phyloP scores from a whole-genome alignment of 2,888 invertebrate species.

The Teleogryllus oceanicus region DNA sequence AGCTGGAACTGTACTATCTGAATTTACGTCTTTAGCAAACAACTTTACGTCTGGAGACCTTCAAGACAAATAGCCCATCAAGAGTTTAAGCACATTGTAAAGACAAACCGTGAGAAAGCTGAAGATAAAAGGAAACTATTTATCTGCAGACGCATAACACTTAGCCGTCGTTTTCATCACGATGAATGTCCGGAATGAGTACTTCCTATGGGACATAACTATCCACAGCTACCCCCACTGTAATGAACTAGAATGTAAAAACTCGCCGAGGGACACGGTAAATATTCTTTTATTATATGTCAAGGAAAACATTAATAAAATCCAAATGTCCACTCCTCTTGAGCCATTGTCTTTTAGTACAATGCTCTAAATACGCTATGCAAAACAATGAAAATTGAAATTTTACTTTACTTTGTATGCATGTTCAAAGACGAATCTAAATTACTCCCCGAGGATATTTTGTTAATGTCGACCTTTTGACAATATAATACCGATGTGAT shows the following conservation, averaged over 20 bases:
- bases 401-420: not conserved
- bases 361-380: not conserved
- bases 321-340: not conserved
- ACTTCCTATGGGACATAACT: too few relatives aligned
- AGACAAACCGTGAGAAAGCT: too few relatives aligned
- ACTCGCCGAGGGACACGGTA: not conserved
- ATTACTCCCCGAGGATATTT: not conserved
- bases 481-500: not conserved
- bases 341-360: not conserved
- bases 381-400: conserved; percentile 22
- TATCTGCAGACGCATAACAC: too few relatives aligned
- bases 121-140: too few relatives aligned
- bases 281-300: not conserved
- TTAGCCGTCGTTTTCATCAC: too few relatives aligned
- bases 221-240: not conserved
- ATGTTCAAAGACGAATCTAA: not conserved
- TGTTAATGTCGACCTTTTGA: too few relatives aligned
- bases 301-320: not conserved
- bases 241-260: not conserved
- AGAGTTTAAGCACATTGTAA: too few relatives aligned
- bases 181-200: too few relatives aligned
- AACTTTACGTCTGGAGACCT: too few relatives aligned
- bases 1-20: too few relatives aligned
- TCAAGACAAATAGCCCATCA: too few relatives aligned
- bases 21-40: too few relatives aligned